A percentile compares a stretch with the other conserved stretches of the same genome.
These are phyloP conservation scores for Cygnus atratus DNA, from an alignment of 2,113 vertebrate genomes.

Conservation along the genomic window DNA sequence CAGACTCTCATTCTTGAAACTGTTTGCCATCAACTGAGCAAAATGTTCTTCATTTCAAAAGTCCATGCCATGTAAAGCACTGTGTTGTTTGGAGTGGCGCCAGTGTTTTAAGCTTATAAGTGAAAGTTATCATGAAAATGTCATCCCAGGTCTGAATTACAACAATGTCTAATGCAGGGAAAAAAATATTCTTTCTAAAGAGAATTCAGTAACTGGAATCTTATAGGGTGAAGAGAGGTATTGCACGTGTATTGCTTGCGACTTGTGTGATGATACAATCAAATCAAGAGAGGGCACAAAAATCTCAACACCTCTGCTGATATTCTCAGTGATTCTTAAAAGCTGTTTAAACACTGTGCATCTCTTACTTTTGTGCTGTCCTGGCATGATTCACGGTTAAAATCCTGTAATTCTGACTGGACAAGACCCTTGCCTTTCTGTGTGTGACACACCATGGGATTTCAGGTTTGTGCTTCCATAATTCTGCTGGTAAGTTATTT, in stretches of 20 bases:
- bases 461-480: neutral
- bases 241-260: fast-evolving
- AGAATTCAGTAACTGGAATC: neutral
- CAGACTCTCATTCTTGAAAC: neutral
- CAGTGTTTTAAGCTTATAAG: neutral
- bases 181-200: neutral
- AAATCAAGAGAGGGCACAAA: neutral
- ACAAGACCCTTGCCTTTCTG: neutral
- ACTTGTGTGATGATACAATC: neutral
- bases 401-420: neutral
- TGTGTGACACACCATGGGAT: neutral
- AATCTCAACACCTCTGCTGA: neutral
- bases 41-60: neutral
- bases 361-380: neutral
- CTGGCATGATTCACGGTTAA: neutral
- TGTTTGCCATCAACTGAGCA: neutral
- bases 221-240: neutral
- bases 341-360: neutral
- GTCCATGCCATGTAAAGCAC: neutral
- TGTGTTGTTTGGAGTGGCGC: neutral
- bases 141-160: neutral
- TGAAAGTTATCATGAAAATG: neutral
- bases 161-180: neutral
- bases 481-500: neutral
- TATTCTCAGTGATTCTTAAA: neutral